These are phyloP conservation scores for Microcebus lehilahytsara DNA, from an alignment of 2,113 vertebrate species.

Conservation along the genomic window DNA sequence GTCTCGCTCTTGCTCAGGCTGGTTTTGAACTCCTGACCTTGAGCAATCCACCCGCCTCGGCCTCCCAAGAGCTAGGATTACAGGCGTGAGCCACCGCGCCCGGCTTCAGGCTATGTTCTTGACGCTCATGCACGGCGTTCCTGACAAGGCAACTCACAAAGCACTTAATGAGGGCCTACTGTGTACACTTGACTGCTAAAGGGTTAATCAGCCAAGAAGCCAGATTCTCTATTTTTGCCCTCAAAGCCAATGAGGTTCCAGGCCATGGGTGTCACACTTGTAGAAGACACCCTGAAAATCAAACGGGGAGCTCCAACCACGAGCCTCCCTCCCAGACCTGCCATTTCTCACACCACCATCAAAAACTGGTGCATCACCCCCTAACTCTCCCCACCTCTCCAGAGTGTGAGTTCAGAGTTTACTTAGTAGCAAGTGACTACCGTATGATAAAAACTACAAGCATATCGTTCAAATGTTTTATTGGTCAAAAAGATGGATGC, in stretches of 20 bases:
- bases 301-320: slow-evolving; percentile 35
- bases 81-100: too few species aligned
- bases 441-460: slow-evolving; percentile 82
- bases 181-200: not conserved
- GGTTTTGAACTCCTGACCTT: too few species aligned
- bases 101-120: not conserved
- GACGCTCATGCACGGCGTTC: not conserved
- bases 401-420: slow-evolving; percentile 82
- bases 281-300: not conserved
- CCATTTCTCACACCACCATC: slow-evolving; percentile 52
- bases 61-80: too few species aligned
- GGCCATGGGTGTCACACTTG: not conserved
- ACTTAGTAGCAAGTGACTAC: slow-evolving; percentile 81
- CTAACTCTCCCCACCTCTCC: slow-evolving; percentile 49
- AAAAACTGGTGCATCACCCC: slow-evolving; percentile 44
- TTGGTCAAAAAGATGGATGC: slow-evolving; percentile 88
- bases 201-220: not conserved
- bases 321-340: slow-evolving; percentile 44
- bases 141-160: not conserved
- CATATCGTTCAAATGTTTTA: slow-evolving; percentile 88
- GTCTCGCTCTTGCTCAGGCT: too few species aligned
- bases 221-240: not conserved
- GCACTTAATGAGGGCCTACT: not conserved
- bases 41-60: too few species aligned
- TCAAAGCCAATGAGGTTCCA: not conserved